Evolutionary conservation across 2,888 invertebrate species (phyloP).

Genomic region (Dusona sp.): DNA sequence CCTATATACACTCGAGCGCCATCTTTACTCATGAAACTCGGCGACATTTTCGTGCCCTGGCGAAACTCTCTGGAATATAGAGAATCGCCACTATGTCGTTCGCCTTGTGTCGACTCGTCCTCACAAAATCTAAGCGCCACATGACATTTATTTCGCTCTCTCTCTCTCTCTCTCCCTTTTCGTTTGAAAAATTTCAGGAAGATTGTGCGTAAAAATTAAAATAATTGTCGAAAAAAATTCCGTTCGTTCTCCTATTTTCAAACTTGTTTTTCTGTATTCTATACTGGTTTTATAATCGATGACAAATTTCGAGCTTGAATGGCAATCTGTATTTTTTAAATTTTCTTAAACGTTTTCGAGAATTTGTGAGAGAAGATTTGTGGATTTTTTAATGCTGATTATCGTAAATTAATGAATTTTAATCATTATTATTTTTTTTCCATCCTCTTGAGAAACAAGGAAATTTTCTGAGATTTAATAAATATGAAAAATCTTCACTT

Average conservation of each 20-base stretch:
- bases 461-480: neutral
- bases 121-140: constrained; percentile 29
- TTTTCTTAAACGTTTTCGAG: neutral
- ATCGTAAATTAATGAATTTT: too few species aligned
- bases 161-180: neutral
- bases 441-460: neutral
- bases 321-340: neutral
- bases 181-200: neutral
- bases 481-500: neutral
- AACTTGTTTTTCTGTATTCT: neutral
- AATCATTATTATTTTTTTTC: too few species aligned
- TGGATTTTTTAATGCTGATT: too few species aligned
- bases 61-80: constrained; percentile 16
- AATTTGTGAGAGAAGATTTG: neutral
- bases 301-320: neutral
- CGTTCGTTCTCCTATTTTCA: neutral
- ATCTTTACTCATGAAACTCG: constrained; percentile 19
- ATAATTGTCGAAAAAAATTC: constrained; percentile 13
- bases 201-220: neutral
- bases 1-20: constrained; percentile 23
- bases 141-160: neutral
- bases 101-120: constrained; percentile 19
- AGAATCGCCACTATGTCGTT: constrained; percentile 47
- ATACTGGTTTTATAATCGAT: neutral
- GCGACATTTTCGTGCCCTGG: neutral